Base-by-base conservation (phyloP, 2,113 vertebrate species). In the Scatophagus argus region DNA sequence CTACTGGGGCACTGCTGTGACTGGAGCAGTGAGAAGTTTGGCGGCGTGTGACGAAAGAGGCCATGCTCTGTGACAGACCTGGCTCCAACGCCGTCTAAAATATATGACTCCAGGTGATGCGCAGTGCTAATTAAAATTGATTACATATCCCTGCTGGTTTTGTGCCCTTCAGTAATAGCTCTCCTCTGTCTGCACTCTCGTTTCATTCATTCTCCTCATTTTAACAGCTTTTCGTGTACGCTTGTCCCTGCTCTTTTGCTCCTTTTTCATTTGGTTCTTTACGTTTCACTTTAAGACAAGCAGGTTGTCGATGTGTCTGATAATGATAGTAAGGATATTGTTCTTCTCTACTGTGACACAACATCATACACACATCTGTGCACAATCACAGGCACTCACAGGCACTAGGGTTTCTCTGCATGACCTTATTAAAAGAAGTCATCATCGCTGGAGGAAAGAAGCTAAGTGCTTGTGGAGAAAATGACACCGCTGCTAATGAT, bases 101-200 rank as follows among this genome's bases (percentile, higher is more conserved):
- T 91, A 95, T 96, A 96, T 95, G 94, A 95, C 96, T 95, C 94
- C 89, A 91, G 91, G 94, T 94, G 95, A 94, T 93, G 89, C 94
- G 67, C 87, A 92, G 90, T 93, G 91, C 93, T 97, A 96, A 97
- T 97, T 94, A 91, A 89, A 93, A 92, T 90, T 80, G 90, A 93
- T 93, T 90, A 87, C 25, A 87, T 63, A 69, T 51, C 70, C 60
- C 86, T 76, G 71, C 63, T 81, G 81, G 47, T 85, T 81, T 64
- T 25, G 67, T 74, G 80, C 67, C 82, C 84, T 78, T 74, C 67
- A 81, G 74, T 70, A 49, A 75, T 46, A 49, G 46, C n/a, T 55
- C 55, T 77, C 49, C 70, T 78, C 80, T 56, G 41, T 52, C 23
- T 8, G 9, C 43, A 13, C 62, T 71, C 21, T 6, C 2, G 5